These are phyloP conservation scores for Hemithea aestivaria DNA, from an alignment of 2,888 invertebrate genomes.

Conservation along the genomic window DNA sequence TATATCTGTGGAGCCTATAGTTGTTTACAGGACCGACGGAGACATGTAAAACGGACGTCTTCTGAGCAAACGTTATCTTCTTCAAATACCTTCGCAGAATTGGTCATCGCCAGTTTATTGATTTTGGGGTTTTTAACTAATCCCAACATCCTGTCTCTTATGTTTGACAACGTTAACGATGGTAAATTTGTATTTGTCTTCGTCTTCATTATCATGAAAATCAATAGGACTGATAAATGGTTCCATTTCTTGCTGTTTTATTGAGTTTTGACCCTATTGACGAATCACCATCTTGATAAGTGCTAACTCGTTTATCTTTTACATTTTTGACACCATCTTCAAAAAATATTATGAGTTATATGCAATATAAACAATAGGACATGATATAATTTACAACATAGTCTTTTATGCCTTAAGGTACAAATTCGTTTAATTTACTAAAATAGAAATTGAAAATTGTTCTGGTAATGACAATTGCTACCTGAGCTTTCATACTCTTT, in stretches of 20 bases:
- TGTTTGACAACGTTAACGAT: conserved; percentile 34
- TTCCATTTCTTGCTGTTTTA: too few species aligned
- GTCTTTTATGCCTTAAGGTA: conserved; percentile 21
- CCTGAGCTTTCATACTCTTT: conserved; percentile 62
- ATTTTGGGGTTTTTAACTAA: conserved; percentile 49
- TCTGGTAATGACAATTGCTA: conserved; percentile 54
- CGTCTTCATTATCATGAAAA: too few species aligned
- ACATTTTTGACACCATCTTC: too few species aligned
- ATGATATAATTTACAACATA: too few species aligned
- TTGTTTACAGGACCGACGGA: conserved; percentile 57
- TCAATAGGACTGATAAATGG: too few species aligned
- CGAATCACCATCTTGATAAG: too few species aligned
- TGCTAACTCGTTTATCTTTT: too few species aligned
- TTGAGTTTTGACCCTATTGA: too few species aligned
- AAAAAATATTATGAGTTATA: too few species aligned
- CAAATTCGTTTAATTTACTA: conserved; percentile 22
- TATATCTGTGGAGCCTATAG: conserved; percentile 60
- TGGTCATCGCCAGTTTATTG: conserved; percentile 56
- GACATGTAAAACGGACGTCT: conserved; percentile 72
- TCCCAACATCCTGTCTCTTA: conserved; percentile 55
- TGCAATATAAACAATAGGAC: too few species aligned
- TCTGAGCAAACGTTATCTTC: conserved; percentile 67
- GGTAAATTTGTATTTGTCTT: conserved; percentile 11
- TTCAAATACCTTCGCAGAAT: conserved; percentile 71
- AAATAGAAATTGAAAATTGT: conserved; percentile 26